A percentile compares a stretch with the other conserved stretches of the same genome.
phyloP scores from a whole-genome alignment of 2,888 invertebrate genomes.

The Sphaerophoria taeniata region DNA sequence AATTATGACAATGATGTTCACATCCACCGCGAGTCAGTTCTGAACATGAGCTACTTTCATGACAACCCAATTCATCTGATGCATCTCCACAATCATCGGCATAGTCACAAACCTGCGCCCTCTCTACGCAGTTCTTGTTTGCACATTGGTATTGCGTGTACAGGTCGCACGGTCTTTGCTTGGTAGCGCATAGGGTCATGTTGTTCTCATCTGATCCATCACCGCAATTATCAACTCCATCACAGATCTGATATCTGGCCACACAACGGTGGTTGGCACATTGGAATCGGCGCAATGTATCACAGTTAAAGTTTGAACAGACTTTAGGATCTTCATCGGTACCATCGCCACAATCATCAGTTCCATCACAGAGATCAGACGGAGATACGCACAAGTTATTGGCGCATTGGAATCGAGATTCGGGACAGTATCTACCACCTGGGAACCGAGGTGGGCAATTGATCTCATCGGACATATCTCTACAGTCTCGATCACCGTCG shows the following conservation, averaged over 20 bases:
- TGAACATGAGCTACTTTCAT: slow-evolving; percentile 86
- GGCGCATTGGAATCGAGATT: slow-evolving; percentile 94
- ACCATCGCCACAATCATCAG: slow-evolving; percentile 96
- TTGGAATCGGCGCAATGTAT: slow-evolving; percentile 92
- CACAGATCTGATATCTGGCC: slow-evolving; percentile 93
- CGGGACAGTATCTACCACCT: slow-evolving; percentile 94
- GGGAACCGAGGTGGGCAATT: slow-evolving; percentile 95
- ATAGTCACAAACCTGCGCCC: slow-evolving; percentile 92
- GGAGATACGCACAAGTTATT: slow-evolving; percentile 96
- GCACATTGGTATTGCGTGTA: slow-evolving; percentile 93
- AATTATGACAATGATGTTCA: slow-evolving; percentile 94
- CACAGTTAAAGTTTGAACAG: slow-evolving; percentile 94
- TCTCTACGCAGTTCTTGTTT: slow-evolving; percentile 92
- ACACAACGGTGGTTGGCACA: slow-evolving; percentile 95
- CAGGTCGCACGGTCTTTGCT: slow-evolving; percentile 90
- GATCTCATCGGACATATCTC: slow-evolving; percentile 94
- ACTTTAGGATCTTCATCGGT: slow-evolving; percentile 93
- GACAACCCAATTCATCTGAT: slow-evolving; percentile 96
- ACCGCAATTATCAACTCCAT: slow-evolving; percentile 95
- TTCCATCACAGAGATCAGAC: slow-evolving; percentile 95
- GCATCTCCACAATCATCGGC: slow-evolving; percentile 95
- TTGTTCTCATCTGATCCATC: slow-evolving; percentile 98
- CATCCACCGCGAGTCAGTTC: slow-evolving; percentile 90
- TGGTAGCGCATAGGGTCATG: slow-evolving; percentile 93
- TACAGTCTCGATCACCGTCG: slow-evolving; percentile 94